These are phyloP conservation scores for Drepanosiphum platanoidis DNA, from an alignment of 2,888 invertebrate species.

Conservation along the genomic window DNA sequence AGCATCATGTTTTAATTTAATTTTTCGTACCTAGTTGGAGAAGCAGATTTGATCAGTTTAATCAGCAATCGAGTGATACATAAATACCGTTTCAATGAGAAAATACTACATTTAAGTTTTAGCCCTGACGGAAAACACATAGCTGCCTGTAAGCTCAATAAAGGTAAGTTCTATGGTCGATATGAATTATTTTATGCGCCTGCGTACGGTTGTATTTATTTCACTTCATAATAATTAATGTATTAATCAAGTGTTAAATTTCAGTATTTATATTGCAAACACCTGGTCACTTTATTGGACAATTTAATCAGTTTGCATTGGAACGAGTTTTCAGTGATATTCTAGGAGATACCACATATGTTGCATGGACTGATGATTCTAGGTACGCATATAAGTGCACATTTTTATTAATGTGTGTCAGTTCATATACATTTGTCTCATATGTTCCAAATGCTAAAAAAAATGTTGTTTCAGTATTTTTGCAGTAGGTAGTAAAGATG, in stretches of 20 bases:
- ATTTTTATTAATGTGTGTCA: neutral
- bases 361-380: conserved; percentile 95
- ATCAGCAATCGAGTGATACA: conserved; percentile 85
- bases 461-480: conserved; percentile 71
- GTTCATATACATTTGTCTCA: neutral
- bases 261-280: conserved; percentile 86
- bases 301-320: conserved; percentile 89
- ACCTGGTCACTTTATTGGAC: conserved; percentile 81
- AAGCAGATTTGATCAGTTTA: conserved; percentile 86
- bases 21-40: conserved; percentile 73
- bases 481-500: conserved; percentile 91
- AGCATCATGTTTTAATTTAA: neutral
- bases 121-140: conserved; percentile 94
- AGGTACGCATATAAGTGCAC: conserved; percentile 68
- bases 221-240: neutral
- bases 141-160: conserved; percentile 87
- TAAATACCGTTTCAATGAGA: conserved; percentile 82
- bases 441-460: neutral
- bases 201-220: neutral
- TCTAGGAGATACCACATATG: conserved; percentile 82
- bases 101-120: conserved; percentile 82
- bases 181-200: neutral
- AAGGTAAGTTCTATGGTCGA: conserved; percentile 70
- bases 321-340: conserved; percentile 84
- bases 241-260: conserved; percentile 64